Base-by-base conservation (phyloP, 2,888 invertebrate species). In the Carterocephalus palaemon region DNA sequence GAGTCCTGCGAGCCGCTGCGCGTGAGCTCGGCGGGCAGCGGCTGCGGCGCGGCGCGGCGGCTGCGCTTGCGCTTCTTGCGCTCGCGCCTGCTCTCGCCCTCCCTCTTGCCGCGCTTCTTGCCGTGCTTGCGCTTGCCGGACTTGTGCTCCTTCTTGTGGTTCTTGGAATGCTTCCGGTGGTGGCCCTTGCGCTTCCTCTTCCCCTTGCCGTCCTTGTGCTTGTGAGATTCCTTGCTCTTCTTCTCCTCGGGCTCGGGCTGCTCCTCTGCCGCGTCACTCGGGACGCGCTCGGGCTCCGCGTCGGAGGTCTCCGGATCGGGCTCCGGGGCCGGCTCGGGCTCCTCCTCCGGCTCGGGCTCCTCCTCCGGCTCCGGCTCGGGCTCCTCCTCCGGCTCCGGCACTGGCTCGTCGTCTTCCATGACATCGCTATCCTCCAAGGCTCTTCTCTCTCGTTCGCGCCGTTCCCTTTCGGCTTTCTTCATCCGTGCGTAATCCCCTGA, bases 161-260 rank as follows among this genome's bases (percentile, higher is more conserved):
- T 78, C 60, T 80, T 85, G 65, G 85, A 85, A 78, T 85, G 85
- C 74, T 85, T 85, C 16, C 83, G 76, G 54, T 79, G 82, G 48
- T 81, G 85, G 2, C 83, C 72, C 57, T 78, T 88, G 41, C 76
- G 79, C 59, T 84, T 88, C 61, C 80, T 84, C 54, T 82, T 85
- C 4, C 58, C 66, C 45, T 88, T 85, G n/a, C 75, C 67, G 37
- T 76, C 70, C 57, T 72, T 80, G 49, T 48, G 75, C 59, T 75
- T 85, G 54, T 79, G 83, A 74, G 81, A 79, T 75, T 83, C 81
- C 60, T 78, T 73, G 12, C 49, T 47, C 31, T 59, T 58, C 13
- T 52, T 47, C 15, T 53, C 43, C 13, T 39, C 28, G 15, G 31
- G 2, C 3, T 48, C 31, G 7, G n/a, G 19, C 28, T 57, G 39